Evolutionary conservation across 1,140 invertebrate genomes (phyloP), one percentile per base, ranked within the genome.

Genomic region (Brachionus sp.): DNA sequence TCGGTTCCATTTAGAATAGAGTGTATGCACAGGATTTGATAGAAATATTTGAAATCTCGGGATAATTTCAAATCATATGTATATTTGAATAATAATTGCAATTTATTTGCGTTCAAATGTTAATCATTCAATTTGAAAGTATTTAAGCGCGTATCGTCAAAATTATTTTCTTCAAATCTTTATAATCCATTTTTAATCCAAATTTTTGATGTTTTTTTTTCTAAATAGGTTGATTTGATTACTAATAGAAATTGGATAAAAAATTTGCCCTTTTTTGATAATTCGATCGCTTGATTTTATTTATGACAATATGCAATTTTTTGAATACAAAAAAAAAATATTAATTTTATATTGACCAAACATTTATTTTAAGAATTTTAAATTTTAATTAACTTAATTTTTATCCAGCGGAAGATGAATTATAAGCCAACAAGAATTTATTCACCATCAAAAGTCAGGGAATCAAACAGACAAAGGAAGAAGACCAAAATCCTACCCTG

Each of bases 41-140:
- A 16, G 66, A 70, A 70, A 39, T 42, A 66, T 66, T 66, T 66
- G 25, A 66, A 66, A 66, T 66, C 64, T 70, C n/a, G n/a, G 37
- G 7, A 70, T 39, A 39, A 35, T 70, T 70, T 37, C 7, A 16
- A 19, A 4, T 39, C 29, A 39, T 39, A 39, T 39, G 66, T 39
- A 70, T 39, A 70, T 19, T 16, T 19, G 37, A 70, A 70, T 70
- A 70, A 16, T 57, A 39, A 39, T 70, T 70, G 66, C 66, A 70
- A 39, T 70, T 70, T 70, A 70, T 19, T 39, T 70, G 66, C 66
- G 66, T 70, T 42, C 35, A 70, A 70, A 70, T 70, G 66, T 70
- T 70, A 70, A 70, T 70, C 66, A 70, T 70, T 70, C n/a, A 5
- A 25, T 57, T 57, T 57, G 50, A 57, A 23, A 57, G 50, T 9